These are phyloP conservation scores for Bombus terrestris DNA, from an alignment of 1,140 invertebrate species.

Conservation along the genomic window DNA sequence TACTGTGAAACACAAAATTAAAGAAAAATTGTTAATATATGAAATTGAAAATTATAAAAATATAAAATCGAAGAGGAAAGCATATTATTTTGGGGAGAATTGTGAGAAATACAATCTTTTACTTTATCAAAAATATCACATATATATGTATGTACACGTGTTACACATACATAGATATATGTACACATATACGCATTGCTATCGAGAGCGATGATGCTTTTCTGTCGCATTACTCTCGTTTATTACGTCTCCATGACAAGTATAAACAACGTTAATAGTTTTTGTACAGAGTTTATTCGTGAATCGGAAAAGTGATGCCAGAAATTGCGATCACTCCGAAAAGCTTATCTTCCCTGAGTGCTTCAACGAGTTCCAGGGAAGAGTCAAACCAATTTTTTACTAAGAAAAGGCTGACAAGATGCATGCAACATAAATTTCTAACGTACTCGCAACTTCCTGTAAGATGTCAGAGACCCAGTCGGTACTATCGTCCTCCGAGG, in stretches of 20 bases:
- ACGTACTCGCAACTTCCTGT: conserved; percentile 55
- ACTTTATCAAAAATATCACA: not conserved
- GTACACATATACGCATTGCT: not conserved
- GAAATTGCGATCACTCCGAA: conserved; percentile 60
- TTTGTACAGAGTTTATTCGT: conserved; percentile 28
- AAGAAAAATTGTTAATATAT: too few species aligned
- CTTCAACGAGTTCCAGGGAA: conserved; percentile 46
- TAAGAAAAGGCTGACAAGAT: conserved; percentile 52
- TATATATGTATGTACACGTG: too few species aligned
- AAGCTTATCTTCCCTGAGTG: conserved; percentile 39
- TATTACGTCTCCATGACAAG: conserved; percentile 57
- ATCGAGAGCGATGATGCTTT: not conserved
- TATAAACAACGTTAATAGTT: conserved; percentile 30
- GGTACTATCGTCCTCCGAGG: conserved; percentile 55
- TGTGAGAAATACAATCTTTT: not conserved
- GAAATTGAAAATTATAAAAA: not conserved
- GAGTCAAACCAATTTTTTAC: conserved; percentile 12
- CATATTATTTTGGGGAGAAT: not conserved
- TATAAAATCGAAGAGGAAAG: not conserved
- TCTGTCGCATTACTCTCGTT: not conserved
- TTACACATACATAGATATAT: too few species aligned
- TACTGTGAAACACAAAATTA: not conserved
- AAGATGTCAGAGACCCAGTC: conserved; percentile 59
- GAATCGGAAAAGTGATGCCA: conserved; percentile 59
- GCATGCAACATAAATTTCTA: conserved; percentile 61